These are phyloP conservation scores for Andrena marginata DNA, from an alignment of 2,888 invertebrate genomes.

Conservation along the genomic window DNA sequence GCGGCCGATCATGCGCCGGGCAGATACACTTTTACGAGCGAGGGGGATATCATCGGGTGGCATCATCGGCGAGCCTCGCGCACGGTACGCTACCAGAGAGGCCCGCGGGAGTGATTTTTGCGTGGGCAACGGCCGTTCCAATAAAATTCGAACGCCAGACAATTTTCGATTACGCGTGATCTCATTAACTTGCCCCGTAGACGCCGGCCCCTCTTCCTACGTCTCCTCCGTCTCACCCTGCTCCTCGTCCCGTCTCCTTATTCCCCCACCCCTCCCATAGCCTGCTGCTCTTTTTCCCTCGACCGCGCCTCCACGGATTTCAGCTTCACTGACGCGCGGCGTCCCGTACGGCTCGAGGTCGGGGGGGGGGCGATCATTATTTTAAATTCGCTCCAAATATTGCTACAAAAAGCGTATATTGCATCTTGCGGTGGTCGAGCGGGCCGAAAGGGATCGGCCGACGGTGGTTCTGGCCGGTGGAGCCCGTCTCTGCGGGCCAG, in stretches of 20 bases:
- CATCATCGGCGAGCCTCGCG: slow-evolving; percentile 51
- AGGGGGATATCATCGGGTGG: slow-evolving; percentile 44
- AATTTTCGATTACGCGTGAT: slow-evolving; percentile 85
- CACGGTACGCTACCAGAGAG: slow-evolving; percentile 59
- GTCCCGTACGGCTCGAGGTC: slow-evolving; percentile 10
- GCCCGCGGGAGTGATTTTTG: slow-evolving; percentile 63
- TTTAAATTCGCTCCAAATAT: slow-evolving; percentile 79
- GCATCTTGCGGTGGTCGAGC: slow-evolving; percentile 74
- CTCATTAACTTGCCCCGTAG: slow-evolving; percentile 82
- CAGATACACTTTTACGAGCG: slow-evolving; percentile 40
- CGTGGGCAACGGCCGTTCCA: slow-evolving; percentile 75
- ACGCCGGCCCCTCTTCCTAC: slow-evolving; percentile 52
- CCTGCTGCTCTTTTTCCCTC: slow-evolving; percentile 35
- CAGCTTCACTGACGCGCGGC: slow-evolving; percentile 38
- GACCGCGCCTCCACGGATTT: slow-evolving; percentile 51
- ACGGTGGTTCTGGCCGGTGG: neutral
- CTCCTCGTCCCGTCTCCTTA: neutral
- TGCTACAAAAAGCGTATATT: slow-evolving; percentile 78
- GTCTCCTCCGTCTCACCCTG: slow-evolving; percentile 55
- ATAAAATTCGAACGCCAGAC: slow-evolving; percentile 83
- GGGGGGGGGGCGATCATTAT: slow-evolving; percentile 72
- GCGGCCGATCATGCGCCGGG: slow-evolving; percentile 37
- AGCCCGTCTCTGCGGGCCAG: neutral
- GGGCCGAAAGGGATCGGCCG: neutral
- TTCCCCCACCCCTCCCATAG: slow-evolving; percentile 22